Evolutionary conservation across 1,140 invertebrate genomes (phyloP), one percentile per base, ranked within the genome.

Genomic region (Pseudomyrmex gracilis): DNA sequence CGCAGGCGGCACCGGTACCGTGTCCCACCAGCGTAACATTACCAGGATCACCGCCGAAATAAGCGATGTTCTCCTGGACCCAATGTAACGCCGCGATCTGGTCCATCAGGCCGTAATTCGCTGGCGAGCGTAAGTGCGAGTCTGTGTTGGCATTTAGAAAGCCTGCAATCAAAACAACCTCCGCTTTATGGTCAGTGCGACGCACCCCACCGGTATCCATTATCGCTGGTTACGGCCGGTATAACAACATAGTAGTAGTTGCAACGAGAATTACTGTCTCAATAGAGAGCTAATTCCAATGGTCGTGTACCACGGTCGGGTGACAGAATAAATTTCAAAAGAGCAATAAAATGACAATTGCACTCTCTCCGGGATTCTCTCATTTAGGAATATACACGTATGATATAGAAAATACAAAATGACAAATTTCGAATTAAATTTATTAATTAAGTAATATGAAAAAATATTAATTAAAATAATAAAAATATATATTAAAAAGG

Each of bases 21-120:
- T 99, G 98, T 0, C 99, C 99, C 90, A 99, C 96, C 0, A 99
- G 93, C 0, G 99, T 99, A n/a, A 99, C 98, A 91, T 98, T 98
- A 15, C 96, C 96, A 0, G 98, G 96, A 94, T 99, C 98, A 0
- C 98, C 98, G 17, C 98, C 98, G 90, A 99, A 99, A 78, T 96
- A 96, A 2, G 96, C 97, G 49, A 99, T 98, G 92, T 99, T 99
- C 93, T 99, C 98, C 91, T 99, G 97, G 57, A 99, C 96, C 98
- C 98, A 98, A 90, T 98, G 98, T 49, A 98, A 94, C 0, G 98
- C 98, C 0, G 98, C 98, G 88, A 99, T 98, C 93, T 99, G 98
- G 93, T 99, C 98, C 97, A 99, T 98, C 17, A 99, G 95, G 0
- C 98, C 98, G 92, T 99, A 98, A 95, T 99, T 99, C 17, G 97